Evolutionary conservation across 2,113 vertebrate species (phyloP).

Genomic region (Parotia lawesii): DNA sequence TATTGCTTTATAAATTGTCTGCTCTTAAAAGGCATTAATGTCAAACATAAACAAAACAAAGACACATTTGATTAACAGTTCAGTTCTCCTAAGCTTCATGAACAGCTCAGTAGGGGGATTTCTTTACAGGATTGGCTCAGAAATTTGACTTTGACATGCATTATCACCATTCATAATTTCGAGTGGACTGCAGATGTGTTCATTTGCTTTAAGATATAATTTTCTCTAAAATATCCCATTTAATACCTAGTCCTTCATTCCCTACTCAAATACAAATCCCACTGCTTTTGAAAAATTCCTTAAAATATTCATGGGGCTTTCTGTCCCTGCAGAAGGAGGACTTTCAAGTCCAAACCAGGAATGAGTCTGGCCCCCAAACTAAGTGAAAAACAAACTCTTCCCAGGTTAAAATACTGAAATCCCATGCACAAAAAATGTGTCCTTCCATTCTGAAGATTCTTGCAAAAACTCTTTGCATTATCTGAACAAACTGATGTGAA

Average conservation of each 20-base stretch:
- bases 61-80: conserved; percentile 35
- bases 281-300: background rate
- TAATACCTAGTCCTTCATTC: conserved; percentile 1
- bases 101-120: conserved; percentile 13
- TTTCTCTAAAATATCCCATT: background rate
- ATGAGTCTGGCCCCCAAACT: background rate
- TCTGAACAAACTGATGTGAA: background rate
- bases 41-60: conserved; percentile 54
- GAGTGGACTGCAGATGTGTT: background rate
- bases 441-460: background rate
- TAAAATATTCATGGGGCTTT: background rate
- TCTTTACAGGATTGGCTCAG: background rate
- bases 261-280: background rate
- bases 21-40: conserved; percentile 54
- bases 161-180: background rate
- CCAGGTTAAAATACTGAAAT: background rate
- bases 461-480: background rate
- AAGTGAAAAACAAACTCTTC: background rate
- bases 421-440: background rate
- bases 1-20: conserved; percentile 58
- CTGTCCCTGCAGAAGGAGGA: background rate
- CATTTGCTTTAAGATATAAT: background rate
- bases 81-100: conserved; percentile 31
- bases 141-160: conserved; percentile 26
- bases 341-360: background rate